Evolutionary conservation across 2,888 invertebrate species (phyloP).

Genomic region (Cephonodes hylas): DNA sequence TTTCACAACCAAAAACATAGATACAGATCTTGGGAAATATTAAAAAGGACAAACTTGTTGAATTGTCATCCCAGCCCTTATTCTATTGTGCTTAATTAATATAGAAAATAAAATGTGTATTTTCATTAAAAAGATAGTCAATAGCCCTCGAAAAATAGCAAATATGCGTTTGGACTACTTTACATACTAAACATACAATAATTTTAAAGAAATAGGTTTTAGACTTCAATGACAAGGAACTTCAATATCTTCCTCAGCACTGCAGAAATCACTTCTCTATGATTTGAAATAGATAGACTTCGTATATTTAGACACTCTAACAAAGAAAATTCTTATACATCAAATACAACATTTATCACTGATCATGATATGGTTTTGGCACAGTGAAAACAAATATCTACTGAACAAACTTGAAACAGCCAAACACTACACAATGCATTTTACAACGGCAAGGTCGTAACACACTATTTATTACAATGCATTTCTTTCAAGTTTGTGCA

Average conservation of each 20-base stretch:
- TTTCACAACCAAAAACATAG: slow-evolving; percentile 50
- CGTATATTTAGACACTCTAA: slow-evolving; percentile 28
- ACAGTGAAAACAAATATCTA: slow-evolving; percentile 51
- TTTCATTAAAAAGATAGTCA: slow-evolving; percentile 60
- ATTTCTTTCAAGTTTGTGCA: slow-evolving; percentile 12
- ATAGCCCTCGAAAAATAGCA: slow-evolving; percentile 77
- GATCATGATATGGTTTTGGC: slow-evolving; percentile 75
- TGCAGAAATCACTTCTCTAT: slow-evolving; percentile 36
- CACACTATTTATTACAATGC: slow-evolving; percentile 27
- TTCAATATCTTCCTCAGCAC: slow-evolving; percentile 54
- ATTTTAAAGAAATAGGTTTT: slow-evolving; percentile 46
- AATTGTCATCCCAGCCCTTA: slow-evolving; percentile 67
- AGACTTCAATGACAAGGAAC: slow-evolving; percentile 65
- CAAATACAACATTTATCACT: slow-evolving; percentile 51
- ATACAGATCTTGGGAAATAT: slow-evolving; percentile 16
- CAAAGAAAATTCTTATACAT: slow-evolving; percentile 30
- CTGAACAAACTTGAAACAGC: slow-evolving; percentile 41
- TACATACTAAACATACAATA: slow-evolving; percentile 57
- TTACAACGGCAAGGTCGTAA: slow-evolving; percentile 40
- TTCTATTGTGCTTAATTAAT: slow-evolving; percentile 72
- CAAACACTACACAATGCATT: not conserved
- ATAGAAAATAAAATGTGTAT: slow-evolving; percentile 60
- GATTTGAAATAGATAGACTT: slow-evolving; percentile 27
- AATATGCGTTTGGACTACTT: slow-evolving; percentile 59
- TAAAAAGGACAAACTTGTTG: slow-evolving; percentile 53